Percentiles rank a stretch among this genome's conserved stretches.
phyloP scores from a whole-genome alignment of 2,888 invertebrate genomes.

The Lepetodrilus schrolli region DNA sequence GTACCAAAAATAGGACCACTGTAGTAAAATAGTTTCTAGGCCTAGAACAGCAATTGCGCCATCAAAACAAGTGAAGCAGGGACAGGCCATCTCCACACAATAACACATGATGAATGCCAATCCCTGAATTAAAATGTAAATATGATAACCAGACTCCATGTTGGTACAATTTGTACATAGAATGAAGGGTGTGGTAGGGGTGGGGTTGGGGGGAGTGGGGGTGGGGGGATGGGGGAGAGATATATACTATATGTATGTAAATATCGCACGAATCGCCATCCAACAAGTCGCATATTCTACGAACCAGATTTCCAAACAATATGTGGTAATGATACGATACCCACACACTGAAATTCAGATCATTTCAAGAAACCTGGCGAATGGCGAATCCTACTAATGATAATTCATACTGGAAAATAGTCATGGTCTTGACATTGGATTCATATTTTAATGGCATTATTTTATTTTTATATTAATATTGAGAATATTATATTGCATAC shows the following conservation, averaged over 20 bases:
- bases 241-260: too few species aligned
- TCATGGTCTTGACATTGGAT: conserved; percentile 12
- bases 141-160: conserved; percentile 6
- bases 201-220: not conserved
- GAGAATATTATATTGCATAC: conserved; percentile 12
- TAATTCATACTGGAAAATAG: conserved; percentile 1
- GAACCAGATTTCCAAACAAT: too few species aligned
- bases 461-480: not conserved
- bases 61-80: conserved; percentile 18
- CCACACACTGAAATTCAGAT: not conserved
- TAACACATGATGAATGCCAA: conserved; percentile 16
- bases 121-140: conserved; percentile 25
- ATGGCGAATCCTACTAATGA: not conserved
- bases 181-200: not conserved
- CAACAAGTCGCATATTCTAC: too few species aligned
- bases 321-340: too few species aligned
- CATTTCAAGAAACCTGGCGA: not conserved
- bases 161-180: not conserved
- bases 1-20: conserved; percentile 42
- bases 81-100: conserved; percentile 6
- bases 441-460: not conserved
- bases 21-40: conserved; percentile 38
- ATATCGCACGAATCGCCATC: too few species aligned
- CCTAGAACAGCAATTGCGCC: conserved; percentile 33
- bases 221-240: not conserved